Evolutionary conservation across 1,140 invertebrate genomes (phyloP), one percentile per base, ranked within the genome.

Genomic region (Lordiphosa stackelbergi): DNA sequence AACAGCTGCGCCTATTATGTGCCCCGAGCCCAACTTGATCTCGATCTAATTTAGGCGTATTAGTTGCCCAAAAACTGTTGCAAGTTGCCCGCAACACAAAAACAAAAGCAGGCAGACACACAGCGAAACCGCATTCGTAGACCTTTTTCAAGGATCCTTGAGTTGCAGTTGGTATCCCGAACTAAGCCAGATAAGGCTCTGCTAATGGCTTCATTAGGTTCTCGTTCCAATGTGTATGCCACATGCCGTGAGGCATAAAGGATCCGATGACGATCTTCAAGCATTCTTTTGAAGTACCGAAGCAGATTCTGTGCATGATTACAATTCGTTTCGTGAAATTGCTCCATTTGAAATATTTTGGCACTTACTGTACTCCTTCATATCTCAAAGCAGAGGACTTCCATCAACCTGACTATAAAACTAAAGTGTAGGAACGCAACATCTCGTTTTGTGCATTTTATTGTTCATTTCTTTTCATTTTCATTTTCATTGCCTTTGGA

Each of bases 21-120:
- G 59, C 64, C 64, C 31, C 54, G 45, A 49, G 68, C 66, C 38
- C 19, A 66, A 42, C 66, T 72, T 48, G 74, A 79, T 79, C 74
- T 75, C 51, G 77, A 81, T 81, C 75, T 83, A 81, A 81, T 81
- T 81, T 81, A 64, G 75, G 75, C 72, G 75, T 81, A 81, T 83
- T 81, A 81, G 75, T 81, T 83, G 66, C 68, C 61, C 63, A 62
- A 70, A 63, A 69, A 69, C 52, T 70, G 63, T 66, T 53, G 57
- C 63, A 70, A 70, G 62, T 52, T 38, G 37, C 49, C 51, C 45
- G 66, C 66, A 79, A 74, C 71, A 73, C 57, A 72, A 60, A 46
- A 36, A 61, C 48, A 71, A 53, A 64, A 48, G n/a, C 34, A 55
- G 31, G 10, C 42, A 38, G 47, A 35, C 42, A 53, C 42, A 53